Conservation (phyloP, 92 coral and sea anemone genomes). For the Paramuricea clavata region DNA sequence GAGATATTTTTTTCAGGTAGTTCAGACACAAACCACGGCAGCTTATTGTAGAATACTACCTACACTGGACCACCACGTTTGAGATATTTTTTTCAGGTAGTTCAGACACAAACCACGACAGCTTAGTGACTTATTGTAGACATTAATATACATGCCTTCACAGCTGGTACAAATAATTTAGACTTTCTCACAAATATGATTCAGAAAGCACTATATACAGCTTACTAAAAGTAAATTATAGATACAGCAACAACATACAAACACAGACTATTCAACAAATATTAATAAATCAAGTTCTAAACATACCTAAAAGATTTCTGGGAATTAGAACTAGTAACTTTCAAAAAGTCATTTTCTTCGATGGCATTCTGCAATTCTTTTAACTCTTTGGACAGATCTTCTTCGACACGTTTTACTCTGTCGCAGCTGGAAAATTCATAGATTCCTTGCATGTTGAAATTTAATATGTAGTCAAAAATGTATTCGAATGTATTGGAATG, state of each 20-base stretch:
- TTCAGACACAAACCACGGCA: too few species aligned
- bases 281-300: neutral
- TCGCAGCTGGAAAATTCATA: constrained; percentile 92
- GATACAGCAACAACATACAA: neutral
- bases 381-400: constrained; percentile 89
- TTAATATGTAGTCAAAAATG: too few species aligned
- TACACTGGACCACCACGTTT: too few species aligned
- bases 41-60: too few species aligned
- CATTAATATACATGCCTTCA: too few species aligned
- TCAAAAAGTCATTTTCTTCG: constrained; percentile 90
- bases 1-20: too few species aligned
- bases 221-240: neutral
- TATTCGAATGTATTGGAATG: neutral
- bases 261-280: neutral
- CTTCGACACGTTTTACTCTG: constrained; percentile 87
- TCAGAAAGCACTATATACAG: too few species aligned
- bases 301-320: constrained; percentile 86
- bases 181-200: too few species aligned
- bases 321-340: constrained; percentile 43
- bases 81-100: too few species aligned
- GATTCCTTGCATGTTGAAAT: constrained; percentile 84
- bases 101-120: too few species aligned
- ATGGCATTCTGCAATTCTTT: constrained; percentile 94
- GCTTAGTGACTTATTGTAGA: too few species aligned
- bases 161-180: too few species aligned